Evolutionary conservation across 2,113 vertebrate species (phyloP).

Genomic region (Mandrillus leucophaeus): DNA sequence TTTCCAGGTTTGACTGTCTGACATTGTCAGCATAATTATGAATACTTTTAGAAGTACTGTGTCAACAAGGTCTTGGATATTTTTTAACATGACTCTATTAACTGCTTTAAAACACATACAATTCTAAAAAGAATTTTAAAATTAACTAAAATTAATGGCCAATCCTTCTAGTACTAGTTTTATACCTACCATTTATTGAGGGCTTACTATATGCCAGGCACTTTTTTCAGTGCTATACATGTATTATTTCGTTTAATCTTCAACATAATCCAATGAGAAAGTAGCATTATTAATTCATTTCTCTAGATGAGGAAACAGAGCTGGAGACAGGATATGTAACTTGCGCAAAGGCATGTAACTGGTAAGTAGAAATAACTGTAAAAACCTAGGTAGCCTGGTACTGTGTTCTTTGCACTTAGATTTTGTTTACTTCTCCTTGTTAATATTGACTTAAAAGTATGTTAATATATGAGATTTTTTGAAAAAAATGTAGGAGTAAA

Average conservation of each 20-base stretch:
- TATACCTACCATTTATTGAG: not conserved
- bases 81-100: not conserved
- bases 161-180: not conserved
- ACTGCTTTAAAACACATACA: not conserved
- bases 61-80: slow-evolving; percentile 26
- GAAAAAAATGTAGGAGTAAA: not conserved
- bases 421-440: not conserved
- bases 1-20: slow-evolving; percentile 34
- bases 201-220: not conserved
- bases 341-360: not conserved
- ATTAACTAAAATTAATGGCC: not conserved
- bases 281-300: not conserved
- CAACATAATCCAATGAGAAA: not conserved
- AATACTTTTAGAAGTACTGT: not conserved
- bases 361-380: not conserved
- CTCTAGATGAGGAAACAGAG: slow-evolving; percentile 16
- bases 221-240: not conserved
- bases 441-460: slow-evolving; percentile 18
- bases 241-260: not conserved
- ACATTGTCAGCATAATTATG: slow-evolving; percentile 26
- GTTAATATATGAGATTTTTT: not conserved
- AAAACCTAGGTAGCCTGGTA: not conserved
- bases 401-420: not conserved
- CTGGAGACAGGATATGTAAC: not conserved
- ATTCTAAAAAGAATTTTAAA: slow-evolving; percentile 24